Evolutionary conservation across 2,888 invertebrate genomes (phyloP), one percentile per base, ranked within the genome.

Genomic region (Aradus depressus): DNA sequence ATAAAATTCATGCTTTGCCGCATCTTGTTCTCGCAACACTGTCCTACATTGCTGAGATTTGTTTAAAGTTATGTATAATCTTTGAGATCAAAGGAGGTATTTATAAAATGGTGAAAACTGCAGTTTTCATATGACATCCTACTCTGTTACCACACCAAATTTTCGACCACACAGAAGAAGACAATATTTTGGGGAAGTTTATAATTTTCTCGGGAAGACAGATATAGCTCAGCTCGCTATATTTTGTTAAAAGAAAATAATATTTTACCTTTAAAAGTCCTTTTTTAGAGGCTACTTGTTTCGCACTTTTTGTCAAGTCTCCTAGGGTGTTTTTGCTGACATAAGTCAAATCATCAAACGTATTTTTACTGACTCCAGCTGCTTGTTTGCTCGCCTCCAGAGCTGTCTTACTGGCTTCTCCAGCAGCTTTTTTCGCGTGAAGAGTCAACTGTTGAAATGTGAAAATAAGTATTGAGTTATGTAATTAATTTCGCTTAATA

Each of bases 261-360:
- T 4, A 34, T n/a, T 37, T 59, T 68, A 81, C 84, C 74, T 87
- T 84, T 43, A 89, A 70, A 47, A 91, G 70, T 53, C 89, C 89
- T 64, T 87, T 86, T 65, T 90, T 91, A 1, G 84, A 74, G 3
- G 85, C 90, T 2, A 73, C 89, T 70, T 90, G 89, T 63, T 90
- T 87, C 1, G 91, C 91, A 62, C 86, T 87, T 69, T 91, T 92
- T 1, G 91, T 91, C 16, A 92, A 70, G 66, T 91, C 91, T 1
- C 88, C 90, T 35, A 91, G 71, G 0, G 90, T 89, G 23, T 84
- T 87, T 66, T 88, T 89, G n/a, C 89, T 83, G 3, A 90, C 89
- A 62, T 88, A 88, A 0, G 87, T 85, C 21, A 91, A 71, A 66
- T 91, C 91, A 55, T 90, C 90, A 4, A 90, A 72, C 0, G 90